Base-by-base conservation (phyloP, 2,888 invertebrate genomes). In the Tachystola acroxantha region DNA sequence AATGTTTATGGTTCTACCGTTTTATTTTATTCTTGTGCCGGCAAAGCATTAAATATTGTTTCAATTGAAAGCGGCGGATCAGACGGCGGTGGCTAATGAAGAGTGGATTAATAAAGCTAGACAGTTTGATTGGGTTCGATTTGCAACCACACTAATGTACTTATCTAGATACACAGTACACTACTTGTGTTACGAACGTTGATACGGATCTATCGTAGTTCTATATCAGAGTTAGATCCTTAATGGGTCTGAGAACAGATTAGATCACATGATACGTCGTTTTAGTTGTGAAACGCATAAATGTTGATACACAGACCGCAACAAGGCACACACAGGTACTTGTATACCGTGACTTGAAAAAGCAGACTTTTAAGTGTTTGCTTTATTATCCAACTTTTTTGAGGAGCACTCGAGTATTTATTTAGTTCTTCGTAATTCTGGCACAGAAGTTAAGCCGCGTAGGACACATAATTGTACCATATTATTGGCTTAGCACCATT, bases 1-100 rank as follows among this genome's bases (percentile, higher is more conserved):
- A 86, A 86, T 85, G 86, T 86, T 86, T 86, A 86, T 86, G 81
- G 81, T 78, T 84, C 81, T 82, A 82, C 84, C 81, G 85, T 84
- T 85, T 85, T 85, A 82, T 85, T 86, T 86, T 85, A 78, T 72
- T 77, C 77, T 57, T 71, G 62, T 66, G 69, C 70, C 79, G 81
- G 79, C 74, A 73, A 72, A 75, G 77, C 72, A 73, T 86, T 82
- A 77, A 81, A 86, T 84, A 84, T 84, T 84, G 85, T 85, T 85
- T 82, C 85, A 85, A 84, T 86, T 84, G 84, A 81, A 79, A 75
- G 80, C 81, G 84, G 84, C 72, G 69, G 71, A 80, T 81, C 82
- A 76, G 71, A 75, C 63, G 72, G 62, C 57, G 59, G 62, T 66
- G 68, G 72, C 79, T 84, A 80, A 82, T 82, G 74, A 80, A 75